Base-by-base conservation (phyloP, 2,113 vertebrate genomes). In the Cricetomys ansorgei region DNA sequence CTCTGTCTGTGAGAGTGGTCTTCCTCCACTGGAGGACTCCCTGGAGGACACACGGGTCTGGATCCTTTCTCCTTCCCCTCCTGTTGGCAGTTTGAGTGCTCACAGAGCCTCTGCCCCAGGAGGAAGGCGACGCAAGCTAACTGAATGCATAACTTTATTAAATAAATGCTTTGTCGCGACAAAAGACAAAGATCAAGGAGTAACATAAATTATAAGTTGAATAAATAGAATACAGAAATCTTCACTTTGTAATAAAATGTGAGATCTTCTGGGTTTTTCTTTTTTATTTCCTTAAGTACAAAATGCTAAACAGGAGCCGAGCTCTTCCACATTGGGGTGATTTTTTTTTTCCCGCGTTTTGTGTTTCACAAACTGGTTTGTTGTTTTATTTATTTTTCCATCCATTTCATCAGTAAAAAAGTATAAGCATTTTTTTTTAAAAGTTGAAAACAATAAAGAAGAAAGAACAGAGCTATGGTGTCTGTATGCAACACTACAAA, bases 161-260 rank as follows among this genome's bases (percentile, higher is more conserved):
- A 99, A 99, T 99, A 99, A 99, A 99, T 99, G 99, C 99, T 99
- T 99, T 99, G 99, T 99, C 99, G 99, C 98, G 99, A 99, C 99
- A 99, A 99, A 99, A 99, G 99, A 99, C 99, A 99, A 99, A 99
- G 99, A 99, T 99, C 99, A 98, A 99, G 99, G 99, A 99, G 99
- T 99, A 99, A 99, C 99, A 99, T 99, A 99, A 99, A 99, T 99
- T 99, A 99, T 99, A 99, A 98, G 99, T 99, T 99, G 99, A 99
- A 99, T 99, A 99, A 99, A 99, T 99, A 99, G 99, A 99, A 99
- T 99, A 99, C 99, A 99, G 99, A 99, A 99, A 99, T 99, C 99
- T 99, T 99, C 99, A 99, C 99, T 98, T 98, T 98, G 99, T 99
- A 99, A 99, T 99, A 99, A 99, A 99, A 99, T 99, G 99, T 99